Evolutionary conservation across 2,113 vertebrate species (phyloP).

Genomic region (Varanus salvator): DNA sequence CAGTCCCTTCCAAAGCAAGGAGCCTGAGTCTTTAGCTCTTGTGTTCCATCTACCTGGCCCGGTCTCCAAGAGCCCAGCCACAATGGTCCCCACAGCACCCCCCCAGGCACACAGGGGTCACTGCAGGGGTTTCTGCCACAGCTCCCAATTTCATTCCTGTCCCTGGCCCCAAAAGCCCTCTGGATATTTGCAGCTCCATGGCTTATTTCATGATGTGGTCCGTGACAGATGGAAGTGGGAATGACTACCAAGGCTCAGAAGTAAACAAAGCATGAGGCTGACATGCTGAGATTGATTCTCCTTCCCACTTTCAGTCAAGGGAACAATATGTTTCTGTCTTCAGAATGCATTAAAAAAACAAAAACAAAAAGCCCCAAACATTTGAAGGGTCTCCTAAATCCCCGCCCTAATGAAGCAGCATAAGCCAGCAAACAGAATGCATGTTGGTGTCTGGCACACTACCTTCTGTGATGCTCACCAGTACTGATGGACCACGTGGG

Average conservation of each 20-base stretch:
- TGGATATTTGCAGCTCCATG: no score
- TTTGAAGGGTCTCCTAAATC: background rate
- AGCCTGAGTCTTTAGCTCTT: no score
- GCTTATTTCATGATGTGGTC: background rate
- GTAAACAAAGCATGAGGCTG: background rate
- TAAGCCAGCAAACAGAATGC: background rate
- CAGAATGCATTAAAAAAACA: background rate
- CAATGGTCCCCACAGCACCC: no score
- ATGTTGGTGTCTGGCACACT: background rate
- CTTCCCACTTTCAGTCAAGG: background rate
- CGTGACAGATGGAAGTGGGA: background rate
- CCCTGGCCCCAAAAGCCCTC: no score
- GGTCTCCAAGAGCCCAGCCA: no score
- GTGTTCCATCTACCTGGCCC: no score
- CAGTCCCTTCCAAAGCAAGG: no score
- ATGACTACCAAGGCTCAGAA: background rate
- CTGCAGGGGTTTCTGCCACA: no score
- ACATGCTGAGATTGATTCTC: background rate
- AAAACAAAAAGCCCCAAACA: background rate
- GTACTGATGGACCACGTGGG: background rate
- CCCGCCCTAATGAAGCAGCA: no score
- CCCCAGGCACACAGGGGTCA: no score
- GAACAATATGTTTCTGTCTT: background rate
- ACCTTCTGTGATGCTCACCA: background rate
- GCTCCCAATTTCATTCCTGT: no score